These are phyloP conservation scores for Neodiprion fabricii DNA, from an alignment of 1,140 invertebrate species.

Conservation along the genomic window DNA sequence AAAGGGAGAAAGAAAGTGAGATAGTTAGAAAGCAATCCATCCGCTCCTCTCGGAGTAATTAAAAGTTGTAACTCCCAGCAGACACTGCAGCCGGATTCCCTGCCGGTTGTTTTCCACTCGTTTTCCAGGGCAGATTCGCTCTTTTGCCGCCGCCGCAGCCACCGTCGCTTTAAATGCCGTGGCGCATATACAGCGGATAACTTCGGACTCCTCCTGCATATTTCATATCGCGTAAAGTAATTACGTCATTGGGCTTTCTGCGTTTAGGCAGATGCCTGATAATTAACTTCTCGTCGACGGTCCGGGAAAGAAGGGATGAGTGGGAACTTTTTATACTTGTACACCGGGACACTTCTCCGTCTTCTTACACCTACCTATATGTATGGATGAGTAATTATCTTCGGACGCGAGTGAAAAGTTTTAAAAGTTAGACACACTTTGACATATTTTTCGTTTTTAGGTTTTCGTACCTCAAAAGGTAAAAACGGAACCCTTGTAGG, in stretches of 20 bases:
- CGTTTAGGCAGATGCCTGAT: constrained; percentile 1
- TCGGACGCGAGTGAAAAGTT: too few species aligned
- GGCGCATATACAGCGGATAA: constrained; percentile 10
- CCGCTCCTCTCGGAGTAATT: constrained; percentile 51
- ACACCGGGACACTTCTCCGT: too few species aligned
- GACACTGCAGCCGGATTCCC: not conserved
- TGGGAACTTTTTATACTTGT: too few species aligned
- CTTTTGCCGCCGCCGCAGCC: not conserved
- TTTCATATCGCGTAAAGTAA: constrained; percentile 2
- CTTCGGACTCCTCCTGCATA: constrained; percentile 22
- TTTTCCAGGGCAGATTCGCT: not conserved
- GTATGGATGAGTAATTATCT: too few species aligned
- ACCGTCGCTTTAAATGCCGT: not conserved
- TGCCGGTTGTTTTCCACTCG: not conserved
- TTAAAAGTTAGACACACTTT: too few species aligned
- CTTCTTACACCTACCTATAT: too few species aligned
- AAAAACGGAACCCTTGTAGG: too few species aligned
- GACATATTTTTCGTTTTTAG: too few species aligned
- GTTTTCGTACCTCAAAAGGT: too few species aligned
- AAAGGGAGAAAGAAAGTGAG: constrained; percentile 13
- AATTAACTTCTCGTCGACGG: constrained; percentile 1
- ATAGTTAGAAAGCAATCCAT: constrained; percentile 46
- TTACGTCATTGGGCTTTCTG: constrained; percentile 9
- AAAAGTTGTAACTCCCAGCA: constrained; percentile 51
- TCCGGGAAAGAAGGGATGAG: not conserved